phyloP scores from a whole-genome alignment of 2,113 vertebrate species.

The Sander vitreus region DNA sequence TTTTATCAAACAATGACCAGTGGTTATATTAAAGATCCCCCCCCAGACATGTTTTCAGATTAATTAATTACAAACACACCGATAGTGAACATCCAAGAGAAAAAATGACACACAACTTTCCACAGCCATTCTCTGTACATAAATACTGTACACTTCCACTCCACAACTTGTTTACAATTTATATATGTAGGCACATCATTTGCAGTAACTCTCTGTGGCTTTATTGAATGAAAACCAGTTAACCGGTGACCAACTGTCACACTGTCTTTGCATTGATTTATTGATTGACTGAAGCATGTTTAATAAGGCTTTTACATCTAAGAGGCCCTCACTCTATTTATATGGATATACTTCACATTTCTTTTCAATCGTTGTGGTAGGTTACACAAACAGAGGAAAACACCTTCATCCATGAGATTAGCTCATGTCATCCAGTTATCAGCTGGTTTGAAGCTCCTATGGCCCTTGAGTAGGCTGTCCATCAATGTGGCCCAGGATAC shows the following conservation, averaged over 20 bases:
- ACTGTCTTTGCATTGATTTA: slow-evolving; percentile 34
- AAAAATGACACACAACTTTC: slow-evolving; percentile 16
- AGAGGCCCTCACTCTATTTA: slow-evolving; percentile 16
- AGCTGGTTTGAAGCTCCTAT: neutral
- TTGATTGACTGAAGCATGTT: slow-evolving; percentile 31
- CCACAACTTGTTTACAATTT: slow-evolving; percentile 39
- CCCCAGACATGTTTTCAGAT: neutral
- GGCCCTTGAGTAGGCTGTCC: too few relatives aligned
- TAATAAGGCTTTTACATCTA: slow-evolving; percentile 60
- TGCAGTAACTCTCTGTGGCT: slow-evolving; percentile 34
- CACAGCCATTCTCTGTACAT: slow-evolving; percentile 25
- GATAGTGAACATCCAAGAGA: slow-evolving; percentile 9
- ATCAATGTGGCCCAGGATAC: too few relatives aligned
- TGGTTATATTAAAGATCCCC: neutral
- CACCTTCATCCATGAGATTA: neutral
- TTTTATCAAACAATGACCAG: neutral
- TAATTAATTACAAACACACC: too few relatives aligned
- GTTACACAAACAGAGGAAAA: slow-evolving; percentile 36
- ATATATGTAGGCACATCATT: slow-evolving; percentile 55
- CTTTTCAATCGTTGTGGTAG: slow-evolving; percentile 7
- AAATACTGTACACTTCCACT: slow-evolving; percentile 14
- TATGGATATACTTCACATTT: slow-evolving; percentile 6
- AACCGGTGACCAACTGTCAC: neutral
- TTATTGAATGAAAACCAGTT: slow-evolving; percentile 19
- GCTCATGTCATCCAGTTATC: neutral